Percentiles rank a stretch among this genome's conserved stretches.
phyloP scores from a whole-genome alignment of 2,888 invertebrate genomes.

The Digitonthophagus gazella region DNA sequence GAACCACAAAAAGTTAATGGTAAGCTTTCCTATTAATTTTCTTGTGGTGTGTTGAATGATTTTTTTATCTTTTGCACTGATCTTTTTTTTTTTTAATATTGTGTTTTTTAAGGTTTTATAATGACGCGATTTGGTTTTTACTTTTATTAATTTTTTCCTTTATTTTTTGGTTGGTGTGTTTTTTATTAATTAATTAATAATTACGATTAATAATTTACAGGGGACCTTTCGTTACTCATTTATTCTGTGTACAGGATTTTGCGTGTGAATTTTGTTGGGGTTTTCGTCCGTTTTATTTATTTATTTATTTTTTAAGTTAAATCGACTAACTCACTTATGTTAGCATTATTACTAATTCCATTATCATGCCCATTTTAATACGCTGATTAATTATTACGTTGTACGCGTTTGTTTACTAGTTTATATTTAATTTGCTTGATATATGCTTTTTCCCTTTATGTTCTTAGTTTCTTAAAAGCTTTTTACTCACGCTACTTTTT shows the following conservation, averaged over 20 bases:
- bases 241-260: slow-evolving; percentile 9
- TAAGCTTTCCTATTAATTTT: slow-evolving; percentile 19
- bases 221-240: slow-evolving; percentile 11
- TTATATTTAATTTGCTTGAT: background rate
- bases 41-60: slow-evolving; percentile 2
- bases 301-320: slow-evolving; percentile 19
- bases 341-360: slow-evolving; percentile 25
- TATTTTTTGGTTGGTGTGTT: slow-evolving; percentile 4
- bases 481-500: slow-evolving; percentile 12
- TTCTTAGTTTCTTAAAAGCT: too few relatives aligned
- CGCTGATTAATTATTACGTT: slow-evolving; percentile 21
- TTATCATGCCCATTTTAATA: slow-evolving; percentile 49
- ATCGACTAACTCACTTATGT: slow-evolving; percentile 20
- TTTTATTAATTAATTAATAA: slow-evolving; percentile 14
- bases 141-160: slow-evolving; percentile 11
- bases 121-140: background rate
- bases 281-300: slow-evolving; percentile 21
- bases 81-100: slow-evolving; percentile 2
- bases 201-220: slow-evolving; percentile 2
- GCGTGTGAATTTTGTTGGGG: slow-evolving; percentile 11
- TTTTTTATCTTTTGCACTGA: slow-evolving; percentile 9
- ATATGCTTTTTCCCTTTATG: slow-evolving; percentile 8
- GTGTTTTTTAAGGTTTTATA: slow-evolving; percentile 1
- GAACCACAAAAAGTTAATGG: slow-evolving; percentile 24
- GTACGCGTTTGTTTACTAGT: background rate